Evolutionary conservation across 92 coral and sea anemone species (phyloP).

Genomic region (Actinostola sp.): DNA sequence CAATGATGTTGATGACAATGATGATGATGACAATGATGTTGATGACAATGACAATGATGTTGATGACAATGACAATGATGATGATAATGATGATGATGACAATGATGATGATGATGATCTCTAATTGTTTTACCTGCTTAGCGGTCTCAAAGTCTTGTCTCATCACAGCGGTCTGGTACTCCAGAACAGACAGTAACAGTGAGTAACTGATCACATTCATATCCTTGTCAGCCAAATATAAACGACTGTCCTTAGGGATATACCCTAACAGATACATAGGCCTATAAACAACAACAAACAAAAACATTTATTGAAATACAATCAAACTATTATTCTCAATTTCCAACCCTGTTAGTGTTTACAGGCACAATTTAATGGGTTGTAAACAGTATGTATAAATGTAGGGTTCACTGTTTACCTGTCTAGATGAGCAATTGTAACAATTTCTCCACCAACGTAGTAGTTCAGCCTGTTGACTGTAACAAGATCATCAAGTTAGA

Average conservation of each 20-base stretch:
- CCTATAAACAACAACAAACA: slow-evolving; percentile 31
- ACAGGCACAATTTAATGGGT: no score
- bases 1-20: not conserved
- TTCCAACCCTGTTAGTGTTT: no score
- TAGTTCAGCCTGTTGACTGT: slow-evolving; percentile 93
- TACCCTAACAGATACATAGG: slow-evolving; percentile 94
- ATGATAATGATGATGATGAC: slow-evolving; percentile 2
- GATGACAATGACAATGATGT: not conserved
- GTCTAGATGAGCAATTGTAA: slow-evolving; percentile 96
- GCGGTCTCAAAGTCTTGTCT: slow-evolving; percentile 99
- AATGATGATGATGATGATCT: not conserved
- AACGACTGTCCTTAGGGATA: slow-evolving; percentile 95
- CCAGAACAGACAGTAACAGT: slow-evolving; percentile 86
- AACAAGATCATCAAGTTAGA: not conserved
- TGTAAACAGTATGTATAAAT: no score
- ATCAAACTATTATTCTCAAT: no score
- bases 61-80: not conserved
- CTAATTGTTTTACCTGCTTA: slow-evolving; percentile 72
- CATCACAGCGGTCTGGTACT: slow-evolving; percentile 99
- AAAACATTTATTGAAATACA: not conserved
- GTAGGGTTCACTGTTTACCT: no score
- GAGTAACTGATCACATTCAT: slow-evolving; percentile 93
- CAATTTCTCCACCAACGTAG: slow-evolving; percentile 98
- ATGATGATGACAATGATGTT: not conserved
- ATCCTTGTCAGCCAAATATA: slow-evolving; percentile 94